phyloP scores from a whole-genome alignment of 1,140 invertebrate species.

The Caligus rogercresseyi region DNA sequence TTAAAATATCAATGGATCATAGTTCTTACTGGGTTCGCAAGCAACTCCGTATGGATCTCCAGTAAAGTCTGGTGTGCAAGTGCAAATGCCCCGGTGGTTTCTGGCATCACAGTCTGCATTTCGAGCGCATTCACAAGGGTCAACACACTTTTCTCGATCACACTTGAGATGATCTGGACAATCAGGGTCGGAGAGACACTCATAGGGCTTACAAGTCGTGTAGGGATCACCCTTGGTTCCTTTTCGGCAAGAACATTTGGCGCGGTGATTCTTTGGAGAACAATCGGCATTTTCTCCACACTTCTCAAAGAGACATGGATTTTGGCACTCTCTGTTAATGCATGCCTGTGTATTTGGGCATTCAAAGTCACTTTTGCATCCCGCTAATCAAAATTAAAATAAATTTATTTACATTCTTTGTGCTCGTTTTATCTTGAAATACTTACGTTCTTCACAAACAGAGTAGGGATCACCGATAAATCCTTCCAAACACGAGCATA shows the following conservation, averaged over 20 bases:
- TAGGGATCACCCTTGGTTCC: conserved; percentile 29
- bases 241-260: conserved; percentile 26
- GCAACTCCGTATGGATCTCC: conserved; percentile 60
- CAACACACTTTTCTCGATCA: conserved; percentile 2
- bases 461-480: conserved; percentile 58
- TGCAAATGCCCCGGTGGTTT: conserved; percentile 48
- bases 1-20: neutral
- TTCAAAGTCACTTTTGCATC: conserved; percentile 29
- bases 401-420: neutral
- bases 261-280: conserved; percentile 24
- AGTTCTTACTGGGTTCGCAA: conserved; percentile 48
- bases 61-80: conserved; percentile 55
- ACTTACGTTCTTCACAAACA: conserved; percentile 32
- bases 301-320: conserved; percentile 30
- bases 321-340: conserved; percentile 25
- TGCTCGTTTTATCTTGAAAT: neutral
- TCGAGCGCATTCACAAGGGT: conserved; percentile 23
- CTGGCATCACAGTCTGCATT: conserved; percentile 54
- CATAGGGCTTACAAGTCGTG: conserved; percentile 33
- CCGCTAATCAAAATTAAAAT: conserved; percentile 19
- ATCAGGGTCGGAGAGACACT: conserved; percentile 23
- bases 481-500: conserved; percentile 52
- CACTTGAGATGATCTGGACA: neutral
- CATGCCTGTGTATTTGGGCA: conserved; percentile 28
- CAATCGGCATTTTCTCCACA: conserved; percentile 27